Evolutionary conservation across 1,140 invertebrate species (phyloP).

Genomic region (Piezodorus guildinii): DNA sequence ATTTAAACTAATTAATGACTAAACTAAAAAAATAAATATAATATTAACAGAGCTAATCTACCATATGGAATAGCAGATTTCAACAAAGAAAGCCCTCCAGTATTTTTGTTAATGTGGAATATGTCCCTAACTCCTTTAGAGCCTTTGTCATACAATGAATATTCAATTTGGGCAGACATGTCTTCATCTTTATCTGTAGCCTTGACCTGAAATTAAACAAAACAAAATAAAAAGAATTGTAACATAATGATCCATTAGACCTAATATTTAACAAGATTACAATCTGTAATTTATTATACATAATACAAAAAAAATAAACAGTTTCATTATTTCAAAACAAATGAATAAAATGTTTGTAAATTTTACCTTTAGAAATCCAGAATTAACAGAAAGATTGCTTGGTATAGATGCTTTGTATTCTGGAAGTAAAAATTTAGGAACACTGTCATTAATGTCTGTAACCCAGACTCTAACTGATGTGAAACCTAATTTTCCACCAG

Average conservation of each 20-base stretch:
- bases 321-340: slow-evolving; percentile 5
- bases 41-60: slow-evolving; percentile 28
- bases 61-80: slow-evolving; percentile 46
- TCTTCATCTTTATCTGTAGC: slow-evolving; percentile 59
- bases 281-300: too few relatives aligned
- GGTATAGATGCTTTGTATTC: slow-evolving; percentile 68
- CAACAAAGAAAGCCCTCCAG: slow-evolving; percentile 53
- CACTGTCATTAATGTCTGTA: slow-evolving; percentile 77
- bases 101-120: slow-evolving; percentile 53
- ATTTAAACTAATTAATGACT: too few relatives aligned
- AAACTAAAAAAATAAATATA: too few relatives aligned
- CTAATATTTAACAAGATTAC: too few relatives aligned
- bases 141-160: slow-evolving; percentile 57
- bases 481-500: slow-evolving; percentile 68
- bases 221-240: not conserved
- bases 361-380: slow-evolving; percentile 54
- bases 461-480: slow-evolving; percentile 66
- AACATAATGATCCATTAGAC: not conserved
- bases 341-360: not conserved
- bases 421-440: slow-evolving; percentile 61
- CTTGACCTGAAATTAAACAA: slow-evolving; percentile 38
- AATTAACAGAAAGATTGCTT: slow-evolving; percentile 46
- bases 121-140: slow-evolving; percentile 44
- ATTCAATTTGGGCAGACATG: slow-evolving; percentile 52
- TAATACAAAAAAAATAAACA: too few relatives aligned